A percentile compares a stretch with the other conserved stretches of the same genome.
Evolutionary conservation across 2,888 invertebrate species (phyloP).

Genomic region (Gnatocerus cornutus): DNA sequence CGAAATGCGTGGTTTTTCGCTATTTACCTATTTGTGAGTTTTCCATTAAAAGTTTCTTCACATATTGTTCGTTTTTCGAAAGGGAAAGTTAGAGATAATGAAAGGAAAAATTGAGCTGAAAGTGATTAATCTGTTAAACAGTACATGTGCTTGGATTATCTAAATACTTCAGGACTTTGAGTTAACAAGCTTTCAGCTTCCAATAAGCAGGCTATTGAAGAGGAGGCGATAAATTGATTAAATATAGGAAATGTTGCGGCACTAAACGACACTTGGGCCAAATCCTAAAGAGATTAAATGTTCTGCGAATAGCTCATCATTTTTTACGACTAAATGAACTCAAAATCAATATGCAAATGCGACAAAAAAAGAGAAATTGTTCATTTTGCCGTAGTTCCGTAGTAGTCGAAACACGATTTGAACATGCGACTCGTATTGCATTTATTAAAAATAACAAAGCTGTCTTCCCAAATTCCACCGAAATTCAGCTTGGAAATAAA

Average conservation of each 20-base stretch:
- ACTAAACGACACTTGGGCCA: constrained; percentile 9
- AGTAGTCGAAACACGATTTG: not conserved
- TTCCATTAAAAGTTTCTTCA: constrained; percentile 37
- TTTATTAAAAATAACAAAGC: constrained; percentile 4
- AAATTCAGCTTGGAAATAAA: not conserved
- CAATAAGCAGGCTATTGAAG: constrained; percentile 28
- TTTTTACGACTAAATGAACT: too few relatives aligned
- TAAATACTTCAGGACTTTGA: constrained; percentile 21
- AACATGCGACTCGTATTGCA: not conserved
- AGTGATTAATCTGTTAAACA: constrained; percentile 33
- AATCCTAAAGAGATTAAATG: constrained; percentile 15
- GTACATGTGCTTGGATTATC: constrained; percentile 26
- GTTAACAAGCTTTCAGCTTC: constrained; percentile 35
- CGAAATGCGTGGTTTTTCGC: constrained; percentile 28
- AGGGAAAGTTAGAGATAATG: not conserved
- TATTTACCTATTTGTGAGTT: constrained; percentile 35
- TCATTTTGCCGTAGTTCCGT: not conserved
- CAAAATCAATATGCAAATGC: too few relatives aligned
- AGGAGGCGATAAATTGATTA: constrained; percentile 49
- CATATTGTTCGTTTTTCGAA: constrained; percentile 24
- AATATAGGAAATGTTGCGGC: constrained; percentile 48
- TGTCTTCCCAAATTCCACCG: constrained; percentile 13
- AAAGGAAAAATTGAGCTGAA: not conserved
- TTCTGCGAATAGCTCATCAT: not conserved
- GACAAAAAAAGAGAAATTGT: not conserved